phyloP scores from a whole-genome alignment of 2,797 vertebrate species.

The Anguilla megastoma region DNA sequence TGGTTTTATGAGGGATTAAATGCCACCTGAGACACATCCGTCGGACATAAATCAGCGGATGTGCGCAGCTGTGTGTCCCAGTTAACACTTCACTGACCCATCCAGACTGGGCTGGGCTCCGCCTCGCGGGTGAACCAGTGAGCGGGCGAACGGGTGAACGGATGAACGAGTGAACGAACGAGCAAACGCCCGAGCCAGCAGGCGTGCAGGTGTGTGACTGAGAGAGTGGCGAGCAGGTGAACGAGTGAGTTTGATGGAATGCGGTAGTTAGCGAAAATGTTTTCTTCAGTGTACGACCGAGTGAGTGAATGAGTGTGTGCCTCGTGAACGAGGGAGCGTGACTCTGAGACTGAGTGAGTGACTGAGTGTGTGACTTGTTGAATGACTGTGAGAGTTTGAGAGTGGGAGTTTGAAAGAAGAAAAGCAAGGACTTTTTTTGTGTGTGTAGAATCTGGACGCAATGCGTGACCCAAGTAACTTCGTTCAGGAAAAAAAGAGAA shows the following conservation, averaged over 20 bases:
- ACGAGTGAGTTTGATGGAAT: not conserved
- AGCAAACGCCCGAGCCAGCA: no score
- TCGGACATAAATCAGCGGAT: constrained; percentile 75
- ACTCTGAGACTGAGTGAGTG: not conserved
- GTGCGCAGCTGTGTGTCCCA: constrained; percentile 70
- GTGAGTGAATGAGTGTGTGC: not conserved
- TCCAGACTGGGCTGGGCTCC: not conserved
- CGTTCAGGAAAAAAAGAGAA: constrained; percentile 8
- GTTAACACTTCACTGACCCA: constrained; percentile 46
- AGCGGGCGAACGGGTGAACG: not conserved
- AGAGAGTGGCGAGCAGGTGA: not conserved
- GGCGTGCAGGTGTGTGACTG: not conserved
- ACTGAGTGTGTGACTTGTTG: not conserved
- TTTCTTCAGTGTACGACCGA: not conserved
- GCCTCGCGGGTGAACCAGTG: not conserved
- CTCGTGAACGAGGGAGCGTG: not conserved
- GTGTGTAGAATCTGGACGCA: not conserved
- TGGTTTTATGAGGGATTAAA: constrained; percentile 79
- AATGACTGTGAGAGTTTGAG: not conserved
- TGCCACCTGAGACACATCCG: constrained; percentile 79
- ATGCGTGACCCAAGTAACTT: not conserved
- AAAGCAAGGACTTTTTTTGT: not conserved
- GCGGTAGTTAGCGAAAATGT: not conserved
- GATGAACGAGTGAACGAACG: not conserved
- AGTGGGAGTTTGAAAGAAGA: not conserved